A percentile compares a stretch with the other conserved stretches of the same genome.
These are phyloP conservation scores for Eristalinus sepulchralis DNA, from an alignment of 2,888 invertebrate species.

Conservation along the genomic window DNA sequence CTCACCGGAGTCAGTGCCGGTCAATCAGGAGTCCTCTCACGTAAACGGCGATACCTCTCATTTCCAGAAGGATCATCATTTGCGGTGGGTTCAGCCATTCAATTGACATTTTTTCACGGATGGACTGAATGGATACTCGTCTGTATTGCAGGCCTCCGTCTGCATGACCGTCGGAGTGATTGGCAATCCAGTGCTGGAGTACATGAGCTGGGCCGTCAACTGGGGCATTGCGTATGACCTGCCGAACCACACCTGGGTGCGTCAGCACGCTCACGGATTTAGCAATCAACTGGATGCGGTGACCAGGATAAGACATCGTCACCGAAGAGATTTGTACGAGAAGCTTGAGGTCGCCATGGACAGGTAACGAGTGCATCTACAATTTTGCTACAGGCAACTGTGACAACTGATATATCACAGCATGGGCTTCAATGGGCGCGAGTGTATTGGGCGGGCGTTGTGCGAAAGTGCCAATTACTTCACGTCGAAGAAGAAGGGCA, in stretches of 20 bases:
- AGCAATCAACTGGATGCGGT: conserved; percentile 70
- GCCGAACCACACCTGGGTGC: conserved; percentile 83
- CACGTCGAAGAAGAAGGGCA: conserved; percentile 83
- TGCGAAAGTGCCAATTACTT: conserved; percentile 88
- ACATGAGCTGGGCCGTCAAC: conserved; percentile 85
- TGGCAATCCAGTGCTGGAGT: conserved; percentile 83
- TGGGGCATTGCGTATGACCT: conserved; percentile 87
- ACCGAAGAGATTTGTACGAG: conserved; percentile 86
- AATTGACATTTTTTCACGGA: background rate
- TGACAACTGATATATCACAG: conserved; percentile 81
- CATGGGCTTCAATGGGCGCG: conserved; percentile 88
- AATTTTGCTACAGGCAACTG: background rate
- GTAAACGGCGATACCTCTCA: conserved; percentile 82
- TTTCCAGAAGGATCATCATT: conserved; percentile 84
- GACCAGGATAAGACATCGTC: conserved; percentile 81
- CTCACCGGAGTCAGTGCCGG: conserved; percentile 26
- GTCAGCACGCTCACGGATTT: conserved; percentile 79
- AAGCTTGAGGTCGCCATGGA: conserved; percentile 86
- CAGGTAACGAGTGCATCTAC: conserved; percentile 82
- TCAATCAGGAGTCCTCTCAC: conserved; percentile 72
- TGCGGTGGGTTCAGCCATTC: conserved; percentile 77
- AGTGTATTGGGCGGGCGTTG: conserved; percentile 87
- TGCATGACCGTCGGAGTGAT: conserved; percentile 84
- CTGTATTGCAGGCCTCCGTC: conserved; percentile 81
- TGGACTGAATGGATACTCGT: conserved; percentile 3